phyloP scores from a whole-genome alignment of 1,140 invertebrate species.

The Nephotettix cincticeps region DNA sequence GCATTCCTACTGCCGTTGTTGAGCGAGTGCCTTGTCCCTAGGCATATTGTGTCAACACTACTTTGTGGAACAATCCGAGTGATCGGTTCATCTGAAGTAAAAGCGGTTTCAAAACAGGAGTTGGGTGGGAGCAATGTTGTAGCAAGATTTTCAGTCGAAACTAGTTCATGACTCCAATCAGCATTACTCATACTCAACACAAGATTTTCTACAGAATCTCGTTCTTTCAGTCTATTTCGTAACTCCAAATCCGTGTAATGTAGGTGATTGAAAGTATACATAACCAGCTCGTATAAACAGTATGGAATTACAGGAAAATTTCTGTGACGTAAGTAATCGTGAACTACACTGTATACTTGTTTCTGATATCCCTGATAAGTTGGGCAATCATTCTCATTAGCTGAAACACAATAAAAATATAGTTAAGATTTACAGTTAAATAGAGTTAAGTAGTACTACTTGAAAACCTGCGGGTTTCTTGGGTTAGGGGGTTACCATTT shows the following conservation, averaged over 20 bases:
- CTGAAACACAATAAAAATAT: conserved; percentile 26
- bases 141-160: neutral
- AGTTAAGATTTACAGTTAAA: too few species aligned
- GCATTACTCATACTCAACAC: neutral
- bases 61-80: conserved; percentile 44
- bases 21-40: conserved; percentile 19
- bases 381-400: conserved; percentile 24
- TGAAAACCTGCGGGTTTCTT: too few species aligned
- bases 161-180: neutral
- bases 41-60: conserved; percentile 41
- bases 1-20: neutral
- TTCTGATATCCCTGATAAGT: conserved; percentile 30
- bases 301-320: conserved; percentile 24
- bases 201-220: conserved; percentile 16
- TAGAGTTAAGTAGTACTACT: too few species aligned
- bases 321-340: conserved; percentile 31
- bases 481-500: too few species aligned
- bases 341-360: conserved; percentile 28
- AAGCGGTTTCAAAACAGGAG: conserved; percentile 49
- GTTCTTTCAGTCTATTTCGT: conserved; percentile 2
- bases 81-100: conserved; percentile 46
- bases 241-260: neutral
- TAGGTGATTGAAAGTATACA: conserved; percentile 18
- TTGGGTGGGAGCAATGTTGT: conserved; percentile 24
- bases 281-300: conserved; percentile 29